Conservation (phyloP, 1,140 invertebrate genomes). For the Heliconius congener region DNA sequence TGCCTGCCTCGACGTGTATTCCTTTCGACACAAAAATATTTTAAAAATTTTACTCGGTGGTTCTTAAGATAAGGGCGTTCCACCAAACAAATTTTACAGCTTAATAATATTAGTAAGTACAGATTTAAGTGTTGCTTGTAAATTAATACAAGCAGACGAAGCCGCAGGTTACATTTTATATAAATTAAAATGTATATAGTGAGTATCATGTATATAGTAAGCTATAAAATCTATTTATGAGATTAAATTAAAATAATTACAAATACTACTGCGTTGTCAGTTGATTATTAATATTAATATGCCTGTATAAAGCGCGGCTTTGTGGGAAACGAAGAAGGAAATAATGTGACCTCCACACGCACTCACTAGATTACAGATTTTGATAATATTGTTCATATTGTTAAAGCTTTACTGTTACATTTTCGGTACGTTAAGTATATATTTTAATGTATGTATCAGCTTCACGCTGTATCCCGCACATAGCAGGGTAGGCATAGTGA, state of each 20-base stretch:
- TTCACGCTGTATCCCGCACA: constrained; percentile 6
- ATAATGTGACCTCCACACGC: constrained; percentile 4
- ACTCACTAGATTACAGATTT: constrained; percentile 1
- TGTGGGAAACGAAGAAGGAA: not conserved
- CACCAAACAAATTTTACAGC: too few relatives aligned
- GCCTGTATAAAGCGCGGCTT: not conserved
- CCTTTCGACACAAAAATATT: too few relatives aligned
- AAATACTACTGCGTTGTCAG: not conserved
- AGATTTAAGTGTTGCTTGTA: too few relatives aligned
- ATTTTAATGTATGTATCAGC: not conserved
- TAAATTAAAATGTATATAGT: too few relatives aligned
- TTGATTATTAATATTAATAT: constrained; percentile 7
- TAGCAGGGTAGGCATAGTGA: not conserved
- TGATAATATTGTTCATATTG: not conserved
- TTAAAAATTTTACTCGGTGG: too few relatives aligned
- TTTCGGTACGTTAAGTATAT: not conserved
- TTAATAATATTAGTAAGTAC: too few relatives aligned
- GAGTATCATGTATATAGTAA: not conserved
- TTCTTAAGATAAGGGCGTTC: too few relatives aligned
- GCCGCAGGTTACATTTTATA: not conserved
- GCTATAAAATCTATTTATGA: not conserved
- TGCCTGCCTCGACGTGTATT: too few relatives aligned
- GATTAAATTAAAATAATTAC: constrained; percentile 2
- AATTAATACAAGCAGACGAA: too few relatives aligned
- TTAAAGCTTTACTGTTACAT: not conserved